Evolutionary conservation across 2,888 invertebrate species (phyloP).

Genomic region (Megaustenia siamemsis): DNA sequence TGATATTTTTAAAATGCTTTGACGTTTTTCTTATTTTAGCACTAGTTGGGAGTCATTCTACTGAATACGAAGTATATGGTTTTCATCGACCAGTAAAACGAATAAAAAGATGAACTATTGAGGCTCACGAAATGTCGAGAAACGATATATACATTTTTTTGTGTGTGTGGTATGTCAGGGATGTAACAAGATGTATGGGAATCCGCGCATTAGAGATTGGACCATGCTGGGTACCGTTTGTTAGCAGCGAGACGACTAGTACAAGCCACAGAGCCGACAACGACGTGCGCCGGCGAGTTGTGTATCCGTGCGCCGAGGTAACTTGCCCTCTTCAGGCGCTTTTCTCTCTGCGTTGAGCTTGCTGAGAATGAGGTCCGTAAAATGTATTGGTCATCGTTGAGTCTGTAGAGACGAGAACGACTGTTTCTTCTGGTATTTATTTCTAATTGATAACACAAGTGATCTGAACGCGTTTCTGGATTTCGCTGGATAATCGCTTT

Average conservation of each 20-base stretch:
- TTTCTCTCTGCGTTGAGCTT: neutral
- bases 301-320: conserved; percentile 22
- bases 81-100: too few relatives aligned
- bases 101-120: too few relatives aligned
- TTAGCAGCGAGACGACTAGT: neutral
- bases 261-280: neutral
- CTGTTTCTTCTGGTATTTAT: neutral
- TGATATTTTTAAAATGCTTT: too few relatives aligned
- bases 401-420: conserved; percentile 1
- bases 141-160: too few relatives aligned
- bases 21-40: too few relatives aligned
- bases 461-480: neutral
- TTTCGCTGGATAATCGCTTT: conserved; percentile 18
- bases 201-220: too few relatives aligned
- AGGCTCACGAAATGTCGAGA: too few relatives aligned
- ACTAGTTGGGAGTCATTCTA: too few relatives aligned
- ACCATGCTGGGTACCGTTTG: too few relatives aligned
- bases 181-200: too few relatives aligned
- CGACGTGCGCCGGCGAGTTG: conserved; percentile 16
- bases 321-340: neutral
- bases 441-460: conserved; percentile 27
- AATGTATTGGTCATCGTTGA: conserved; percentile 29
- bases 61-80: too few relatives aligned
- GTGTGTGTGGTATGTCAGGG: too few relatives aligned
- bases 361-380: conserved; percentile 23